These are phyloP conservation scores for Geopemphigus sp. DNA, from an alignment of 1,140 invertebrate genomes.

Conservation along the genomic window DNA sequence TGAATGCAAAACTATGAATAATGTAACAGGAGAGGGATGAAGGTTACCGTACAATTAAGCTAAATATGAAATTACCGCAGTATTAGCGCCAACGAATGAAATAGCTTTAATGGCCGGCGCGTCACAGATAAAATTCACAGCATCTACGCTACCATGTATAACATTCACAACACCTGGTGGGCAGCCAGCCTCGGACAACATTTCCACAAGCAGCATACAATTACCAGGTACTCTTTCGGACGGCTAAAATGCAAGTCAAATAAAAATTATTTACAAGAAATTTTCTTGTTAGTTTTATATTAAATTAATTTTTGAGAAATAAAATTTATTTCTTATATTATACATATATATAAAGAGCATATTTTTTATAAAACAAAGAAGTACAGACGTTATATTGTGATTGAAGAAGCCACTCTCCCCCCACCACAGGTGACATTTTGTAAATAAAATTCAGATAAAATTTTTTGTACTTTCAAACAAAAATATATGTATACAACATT, in stretches of 20 bases:
- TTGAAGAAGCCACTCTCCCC: too few species aligned
- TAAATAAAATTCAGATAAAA: too few species aligned
- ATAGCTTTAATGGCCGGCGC: constrained; percentile 94
- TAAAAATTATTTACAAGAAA: background rate
- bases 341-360: too few species aligned
- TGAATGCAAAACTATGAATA: background rate
- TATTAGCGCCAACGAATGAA: constrained; percentile 97
- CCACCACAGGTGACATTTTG: too few species aligned
- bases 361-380: too few species aligned
- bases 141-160: constrained; percentile 90
- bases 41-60: background rate
- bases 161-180: constrained; percentile 93
- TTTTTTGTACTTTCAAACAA: too few species aligned
- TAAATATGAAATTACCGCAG: constrained; percentile 64
- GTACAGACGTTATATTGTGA: too few species aligned
- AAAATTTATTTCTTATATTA: too few species aligned
- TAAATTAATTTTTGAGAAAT: background rate
- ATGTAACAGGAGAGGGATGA: too few species aligned
- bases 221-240: constrained; percentile 97
- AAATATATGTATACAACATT: background rate
- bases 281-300: too few species aligned
- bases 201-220: constrained; percentile 88
- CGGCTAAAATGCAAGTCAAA: constrained; percentile 65
- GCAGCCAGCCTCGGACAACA: constrained; percentile 85
- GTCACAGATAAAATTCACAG: constrained; percentile 97